Evolutionary conservation across 2,113 vertebrate genomes (phyloP).

Genomic region (Oryzias melastigma): DNA sequence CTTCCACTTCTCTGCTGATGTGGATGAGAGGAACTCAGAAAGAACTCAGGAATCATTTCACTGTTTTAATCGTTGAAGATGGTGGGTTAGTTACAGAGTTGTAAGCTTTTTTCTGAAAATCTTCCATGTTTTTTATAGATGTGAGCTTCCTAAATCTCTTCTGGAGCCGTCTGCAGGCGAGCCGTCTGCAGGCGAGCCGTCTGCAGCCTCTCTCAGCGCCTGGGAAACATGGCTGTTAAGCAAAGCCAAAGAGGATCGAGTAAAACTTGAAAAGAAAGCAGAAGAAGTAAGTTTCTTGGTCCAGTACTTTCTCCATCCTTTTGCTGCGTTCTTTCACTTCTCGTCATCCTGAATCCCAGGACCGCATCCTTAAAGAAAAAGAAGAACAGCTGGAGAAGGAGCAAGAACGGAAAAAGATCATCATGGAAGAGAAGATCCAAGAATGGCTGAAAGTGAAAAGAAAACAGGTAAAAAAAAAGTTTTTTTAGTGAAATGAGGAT

Average conservation of each 20-base stretch:
- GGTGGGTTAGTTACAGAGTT: background rate
- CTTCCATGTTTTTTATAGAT: conserved; percentile 24
- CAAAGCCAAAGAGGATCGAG: conserved; percentile 87
- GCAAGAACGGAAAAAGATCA: conserved; percentile 77
- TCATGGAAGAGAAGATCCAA: conserved; percentile 83
- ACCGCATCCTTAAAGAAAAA: conserved; percentile 73
- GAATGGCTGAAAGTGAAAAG: conserved; percentile 88
- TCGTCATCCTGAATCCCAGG: conserved; percentile 51
- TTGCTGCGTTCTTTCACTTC: background rate
- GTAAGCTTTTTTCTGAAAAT: background rate
- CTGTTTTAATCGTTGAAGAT: background rate
- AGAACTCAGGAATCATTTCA: no score
- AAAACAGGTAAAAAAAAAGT: conserved; percentile 47
- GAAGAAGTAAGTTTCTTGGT: conserved; percentile 74
- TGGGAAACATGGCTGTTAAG: conserved; percentile 93
- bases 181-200: conserved; percentile 20
- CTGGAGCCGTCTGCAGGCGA: conserved; percentile 17
- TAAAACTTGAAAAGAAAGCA: conserved; percentile 79
- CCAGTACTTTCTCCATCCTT: background rate
- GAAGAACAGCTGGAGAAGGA: conserved; percentile 75
- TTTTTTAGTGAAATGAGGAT: background rate
- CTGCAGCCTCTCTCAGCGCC: conserved; percentile 74
- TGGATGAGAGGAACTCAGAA: no score
- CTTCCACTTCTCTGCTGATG: no score
- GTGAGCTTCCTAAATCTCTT: conserved; percentile 45